Percentiles rank a stretch among this genome's conserved stretches.
Evolutionary conservation across 30 jellyfish, hydroid and myxozoan genomes (phyloP).

Genomic region (Calvadosia cruxmelitensis): DNA sequence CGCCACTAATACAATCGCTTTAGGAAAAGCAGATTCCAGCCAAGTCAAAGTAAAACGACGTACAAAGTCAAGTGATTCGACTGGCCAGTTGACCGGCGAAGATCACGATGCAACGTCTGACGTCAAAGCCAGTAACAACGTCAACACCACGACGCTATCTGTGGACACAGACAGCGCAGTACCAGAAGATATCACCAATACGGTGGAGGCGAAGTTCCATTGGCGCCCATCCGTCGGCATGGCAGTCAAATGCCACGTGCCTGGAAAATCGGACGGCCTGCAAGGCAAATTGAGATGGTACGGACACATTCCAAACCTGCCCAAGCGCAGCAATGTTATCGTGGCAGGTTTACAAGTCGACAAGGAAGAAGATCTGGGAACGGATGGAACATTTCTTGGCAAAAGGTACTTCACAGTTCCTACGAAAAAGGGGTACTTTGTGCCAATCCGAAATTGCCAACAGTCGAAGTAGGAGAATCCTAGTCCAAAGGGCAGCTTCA

Average conservation of each 20-base stretch:
- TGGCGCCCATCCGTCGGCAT: conserved; percentile 59
- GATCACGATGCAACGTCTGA: background rate
- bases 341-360: conserved; percentile 95
- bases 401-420: conserved; percentile 74
- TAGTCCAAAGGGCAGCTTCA: too few relatives aligned
- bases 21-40: conserved; percentile 13
- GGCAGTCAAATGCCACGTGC: conserved; percentile 69
- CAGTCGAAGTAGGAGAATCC: conserved; percentile 37
- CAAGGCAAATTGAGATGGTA: conserved; percentile 67
- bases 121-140: background rate
- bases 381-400: conserved; percentile 98
- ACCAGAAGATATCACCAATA: conserved; percentile 35
- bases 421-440: conserved; percentile 80
- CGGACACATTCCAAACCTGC: conserved; percentile 82
- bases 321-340: conserved; percentile 69
- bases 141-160: background rate
- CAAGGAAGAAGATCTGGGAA: conserved; percentile 89
- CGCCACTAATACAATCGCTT: conserved; percentile 55
- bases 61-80: background rate
- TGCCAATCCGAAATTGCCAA: conserved; percentile 77
- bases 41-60: conserved; percentile 15
- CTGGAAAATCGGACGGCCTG: conserved; percentile 73
- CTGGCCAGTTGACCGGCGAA: background rate
- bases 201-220: conserved; percentile 55
- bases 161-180: conserved; percentile 11